A percentile compares a stretch with the other conserved stretches of the same genome.
These are phyloP conservation scores for Protobothrops flavoviridis DNA, from an alignment of 2,113 vertebrate genomes.

Conservation along the genomic window DNA sequence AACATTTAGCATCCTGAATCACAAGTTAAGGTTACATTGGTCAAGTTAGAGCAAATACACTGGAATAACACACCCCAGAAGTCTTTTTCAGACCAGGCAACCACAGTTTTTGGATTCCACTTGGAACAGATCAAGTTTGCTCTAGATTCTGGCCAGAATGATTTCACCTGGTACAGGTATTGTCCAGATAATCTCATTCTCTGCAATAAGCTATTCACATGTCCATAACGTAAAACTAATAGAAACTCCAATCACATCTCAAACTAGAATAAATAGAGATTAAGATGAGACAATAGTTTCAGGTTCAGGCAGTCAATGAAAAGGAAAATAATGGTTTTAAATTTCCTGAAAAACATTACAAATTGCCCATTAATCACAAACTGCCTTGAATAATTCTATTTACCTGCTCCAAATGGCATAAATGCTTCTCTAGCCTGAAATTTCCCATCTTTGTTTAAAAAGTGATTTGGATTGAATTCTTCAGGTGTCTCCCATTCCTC, in stretches of 20 bases:
- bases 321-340: not conserved
- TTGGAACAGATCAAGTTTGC: not conserved
- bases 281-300: not conserved
- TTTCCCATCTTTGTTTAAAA: not conserved
- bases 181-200: not conserved
- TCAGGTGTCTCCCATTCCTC: slow-evolving; percentile 5
- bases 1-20: not conserved
- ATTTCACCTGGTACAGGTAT: not conserved
- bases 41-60: not conserved
- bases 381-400: not conserved
- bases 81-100: not conserved
- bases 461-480: slow-evolving; percentile 11
- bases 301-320: not conserved
- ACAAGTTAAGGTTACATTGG: not conserved
- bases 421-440: not conserved
- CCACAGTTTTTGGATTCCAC: not conserved
- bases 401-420: slow-evolving; percentile 8
- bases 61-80: not conserved
- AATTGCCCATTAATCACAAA: not conserved
- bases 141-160: not conserved
- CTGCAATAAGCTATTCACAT: not conserved
- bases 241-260: not conserved
- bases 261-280: not conserved
- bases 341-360: not conserved
- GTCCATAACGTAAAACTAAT: not conserved